These are phyloP conservation scores for Pavo muticus DNA, from an alignment of 2,113 vertebrate species.

Conservation along the genomic window DNA sequence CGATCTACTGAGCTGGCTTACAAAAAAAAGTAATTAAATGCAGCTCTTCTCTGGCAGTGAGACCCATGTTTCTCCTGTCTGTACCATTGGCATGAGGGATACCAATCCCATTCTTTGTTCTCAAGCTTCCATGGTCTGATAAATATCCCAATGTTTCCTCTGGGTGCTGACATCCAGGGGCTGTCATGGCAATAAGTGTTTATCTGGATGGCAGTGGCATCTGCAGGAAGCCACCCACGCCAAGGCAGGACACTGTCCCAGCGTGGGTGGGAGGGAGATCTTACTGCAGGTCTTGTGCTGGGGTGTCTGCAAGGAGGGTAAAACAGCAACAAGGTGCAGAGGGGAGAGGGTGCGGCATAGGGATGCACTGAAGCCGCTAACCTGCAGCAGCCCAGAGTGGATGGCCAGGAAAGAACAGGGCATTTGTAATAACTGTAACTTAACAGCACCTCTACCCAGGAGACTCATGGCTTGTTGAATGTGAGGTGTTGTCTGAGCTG, in stretches of 20 bases:
- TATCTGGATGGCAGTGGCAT: constrained; percentile 6
- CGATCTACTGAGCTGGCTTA: constrained; percentile 56
- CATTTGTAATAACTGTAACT: neutral
- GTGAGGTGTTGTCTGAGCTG: neutral
- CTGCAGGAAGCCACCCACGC: neutral
- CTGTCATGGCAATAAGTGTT: neutral
- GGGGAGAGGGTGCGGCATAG: neutral
- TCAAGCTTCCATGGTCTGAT: neutral
- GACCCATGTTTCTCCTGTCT: neutral
- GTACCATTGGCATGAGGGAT: neutral
- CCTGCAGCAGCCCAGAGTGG: neutral
- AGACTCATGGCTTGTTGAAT: neutral
- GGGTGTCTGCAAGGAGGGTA: neutral
- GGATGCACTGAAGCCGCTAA: neutral
- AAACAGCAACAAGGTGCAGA: neutral
- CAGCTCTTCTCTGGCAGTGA: neutral
- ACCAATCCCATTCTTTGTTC: neutral
- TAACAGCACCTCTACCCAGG: neutral
- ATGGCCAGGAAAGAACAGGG: neutral
- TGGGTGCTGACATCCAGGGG: neutral
- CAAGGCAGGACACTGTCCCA: neutral
- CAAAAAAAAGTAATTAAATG: neutral
- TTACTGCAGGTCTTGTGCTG: neutral
- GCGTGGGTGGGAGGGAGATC: neutral
- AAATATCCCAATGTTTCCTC: neutral